Conservation (phyloP, 2,888 invertebrate species). For the Allophyes oxyacanthae region DNA sequence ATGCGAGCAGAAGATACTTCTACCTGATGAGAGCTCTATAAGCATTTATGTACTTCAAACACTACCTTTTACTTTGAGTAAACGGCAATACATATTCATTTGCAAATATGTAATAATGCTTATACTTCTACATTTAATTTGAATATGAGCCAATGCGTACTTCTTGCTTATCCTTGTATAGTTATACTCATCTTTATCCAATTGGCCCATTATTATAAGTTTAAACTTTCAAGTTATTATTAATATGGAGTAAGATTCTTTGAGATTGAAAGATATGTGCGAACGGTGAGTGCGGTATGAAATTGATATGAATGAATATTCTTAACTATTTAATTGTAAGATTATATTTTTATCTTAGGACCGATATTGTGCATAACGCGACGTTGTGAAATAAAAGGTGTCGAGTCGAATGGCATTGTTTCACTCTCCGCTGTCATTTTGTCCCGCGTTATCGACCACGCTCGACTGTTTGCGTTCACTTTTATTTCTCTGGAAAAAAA, state of each 20-base stretch:
- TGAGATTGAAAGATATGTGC: conserved; percentile 31
- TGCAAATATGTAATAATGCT: too few relatives aligned
- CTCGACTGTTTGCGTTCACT: conserved; percentile 34
- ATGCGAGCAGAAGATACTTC: too few relatives aligned
- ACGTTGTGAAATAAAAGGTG: conserved; percentile 65
- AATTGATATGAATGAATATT: conserved; percentile 46
- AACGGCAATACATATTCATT: too few relatives aligned
- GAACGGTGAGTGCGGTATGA: conserved; percentile 34
- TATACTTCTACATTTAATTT: too few relatives aligned
- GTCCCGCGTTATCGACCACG: conserved; percentile 39
- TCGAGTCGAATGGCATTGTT: conserved; percentile 51
- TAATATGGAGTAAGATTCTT: conserved; percentile 21
- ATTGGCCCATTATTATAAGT: conserved; percentile 38
- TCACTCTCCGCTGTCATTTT: conserved; percentile 49
- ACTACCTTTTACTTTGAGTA: too few relatives aligned
- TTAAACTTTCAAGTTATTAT: conserved; percentile 34
- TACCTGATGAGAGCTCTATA: too few relatives aligned
- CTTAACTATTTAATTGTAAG: conserved; percentile 37
- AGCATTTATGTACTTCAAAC: too few relatives aligned
- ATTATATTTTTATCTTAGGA: conserved; percentile 34
- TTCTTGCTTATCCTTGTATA: too few relatives aligned
- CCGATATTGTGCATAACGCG: conserved; percentile 48
- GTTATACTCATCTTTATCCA: too few relatives aligned
- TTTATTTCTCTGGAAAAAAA: conserved; percentile 38
- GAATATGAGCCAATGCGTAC: too few relatives aligned